These are phyloP conservation scores for Proteles cristata DNA, from an alignment of 2,113 vertebrate genomes.

Conservation along the genomic window DNA sequence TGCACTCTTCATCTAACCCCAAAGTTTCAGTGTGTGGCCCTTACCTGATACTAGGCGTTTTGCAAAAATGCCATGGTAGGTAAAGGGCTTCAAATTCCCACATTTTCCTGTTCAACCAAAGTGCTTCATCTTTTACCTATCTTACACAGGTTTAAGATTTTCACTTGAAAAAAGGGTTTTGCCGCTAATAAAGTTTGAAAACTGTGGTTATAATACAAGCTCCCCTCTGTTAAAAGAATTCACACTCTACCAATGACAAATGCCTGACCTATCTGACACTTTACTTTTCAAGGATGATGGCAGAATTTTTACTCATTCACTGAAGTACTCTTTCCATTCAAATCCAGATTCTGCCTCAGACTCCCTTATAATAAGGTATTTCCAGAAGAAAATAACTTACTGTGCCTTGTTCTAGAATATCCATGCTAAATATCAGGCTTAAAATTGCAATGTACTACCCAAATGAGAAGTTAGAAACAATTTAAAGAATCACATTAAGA, in stretches of 20 bases:
- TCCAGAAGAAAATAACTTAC: not conserved
- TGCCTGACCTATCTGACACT: not conserved
- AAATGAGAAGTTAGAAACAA: not conserved
- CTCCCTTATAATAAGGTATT: not conserved
- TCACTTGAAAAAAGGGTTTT: not conserved
- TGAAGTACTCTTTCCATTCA: not conserved
- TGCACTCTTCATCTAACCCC: not conserved
- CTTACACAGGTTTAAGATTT: slow-evolving; percentile 25
- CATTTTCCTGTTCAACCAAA: not conserved
- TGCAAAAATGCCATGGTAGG: not conserved
- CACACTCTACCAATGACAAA: not conserved
- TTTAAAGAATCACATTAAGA: slow-evolving; percentile 34
- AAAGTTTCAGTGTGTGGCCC: not conserved
- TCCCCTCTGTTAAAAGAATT: not conserved
- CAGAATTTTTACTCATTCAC: slow-evolving; percentile 37
- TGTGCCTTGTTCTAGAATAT: not conserved
- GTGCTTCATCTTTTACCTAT: not conserved
- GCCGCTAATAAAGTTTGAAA: slow-evolving; percentile 7
- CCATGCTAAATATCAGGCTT: not conserved
- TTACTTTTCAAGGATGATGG: not conserved
- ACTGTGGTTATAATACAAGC: not conserved
- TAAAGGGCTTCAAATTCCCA: not conserved
- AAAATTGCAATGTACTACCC: not conserved
- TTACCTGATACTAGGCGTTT: not conserved
- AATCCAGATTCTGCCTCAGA: not conserved